Evolutionary conservation across 2,113 vertebrate species (phyloP), one percentile per base, ranked within the genome.

Genomic region (Chascanopsetta lugubris): DNA sequence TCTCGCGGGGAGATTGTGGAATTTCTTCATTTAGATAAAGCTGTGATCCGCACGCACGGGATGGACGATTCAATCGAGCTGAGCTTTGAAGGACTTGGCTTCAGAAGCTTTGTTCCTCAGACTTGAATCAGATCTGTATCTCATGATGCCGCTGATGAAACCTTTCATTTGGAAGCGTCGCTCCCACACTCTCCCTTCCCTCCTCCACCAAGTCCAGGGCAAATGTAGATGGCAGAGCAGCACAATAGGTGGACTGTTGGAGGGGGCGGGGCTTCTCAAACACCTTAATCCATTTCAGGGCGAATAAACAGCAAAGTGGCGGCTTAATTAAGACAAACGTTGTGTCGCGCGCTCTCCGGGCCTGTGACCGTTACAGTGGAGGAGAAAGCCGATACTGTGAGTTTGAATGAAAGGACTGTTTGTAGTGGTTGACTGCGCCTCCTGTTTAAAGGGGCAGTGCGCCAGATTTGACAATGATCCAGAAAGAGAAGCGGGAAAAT

Each of bases 211-310:
- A 53, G 56, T 54, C 48, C 61, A 51, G 61, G 69, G 25, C n/a
- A n/a, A n/a, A n/a, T 76, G 64, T 77, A 63, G 59, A 61, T 61
- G 6, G 8, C 10, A 17, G 12, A 61, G 48, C 45, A 42, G 8
- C 45, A 85, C 87, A 88, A 72, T 75, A 60, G 0, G 18, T n/a
- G 29, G 56, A 1, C 79, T 85, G 81, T 87, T 73, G 63, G 34
- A 38, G 55, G 56, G 57, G 21, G 26, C 20, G 24, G 29, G 36
- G 70, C 56, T n/a, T 22, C 63, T 50, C 32, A 61, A 59, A 8
- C 4, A 12, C 20, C 50, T 3, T 58, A 30, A 71, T 59, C 77
- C 22, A 50, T 51, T 69, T 79, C 48, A 8, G 5, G 45, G 68
- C 36, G 10, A 55, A 63, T 58, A 78, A 77, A 80, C 46, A 54